Evolutionary conservation across 2,888 invertebrate genomes (phyloP), one percentile per base, ranked within the genome.

Genomic region (Lycaena phlaeas): DNA sequence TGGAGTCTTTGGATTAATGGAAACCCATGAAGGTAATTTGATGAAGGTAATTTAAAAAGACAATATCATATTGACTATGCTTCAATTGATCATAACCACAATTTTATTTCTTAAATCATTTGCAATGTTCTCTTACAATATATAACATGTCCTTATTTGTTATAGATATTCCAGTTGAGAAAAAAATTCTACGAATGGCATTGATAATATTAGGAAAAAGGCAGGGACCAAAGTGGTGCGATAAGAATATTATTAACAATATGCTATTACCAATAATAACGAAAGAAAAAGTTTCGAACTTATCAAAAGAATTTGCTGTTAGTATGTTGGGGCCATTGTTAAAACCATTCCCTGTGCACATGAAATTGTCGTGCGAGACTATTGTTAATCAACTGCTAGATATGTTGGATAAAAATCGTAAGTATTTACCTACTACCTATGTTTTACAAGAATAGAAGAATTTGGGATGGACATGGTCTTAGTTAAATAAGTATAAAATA

Each of bases 361-460:
- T 84, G 82, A 77, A 68, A 53, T 62, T 79, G 9, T 66, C 81
- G 41, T 68, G 67, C 50, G 78, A 79, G 61, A 65, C 76, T 45
- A 57, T 68, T 10, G 56, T 73, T 2, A 76, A 73, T 51, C 61
- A 71, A 45, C 58, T 85, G 2, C 39, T 61, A 12, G 61, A 68
- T 36, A 67, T 76, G 54, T 51, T 76, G 39, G 52, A 71, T 11
- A 48, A 57, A 22, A 56, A 64, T 51, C 59, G 85, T 85, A 54
- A 76, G 78, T 74, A 52, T 36, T 17, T 28, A n/a, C n/a, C n/a
- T n/a, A n/a, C n/a, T n/a, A n/a, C n/a, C n/a, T n/a, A n/a, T n/a
- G n/a, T n/a, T n/a, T n/a, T n/a, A n/a, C n/a, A n/a, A n/a, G n/a
- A n/a, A n/a, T n/a, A n/a, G n/a, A n/a, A n/a, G n/a, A n/a, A n/a